Percentiles rank a stretch among this genome's conserved stretches.
phyloP scores from a whole-genome alignment of 2,113 vertebrate species.

The Poeciliopsis turrubarensis region DNA sequence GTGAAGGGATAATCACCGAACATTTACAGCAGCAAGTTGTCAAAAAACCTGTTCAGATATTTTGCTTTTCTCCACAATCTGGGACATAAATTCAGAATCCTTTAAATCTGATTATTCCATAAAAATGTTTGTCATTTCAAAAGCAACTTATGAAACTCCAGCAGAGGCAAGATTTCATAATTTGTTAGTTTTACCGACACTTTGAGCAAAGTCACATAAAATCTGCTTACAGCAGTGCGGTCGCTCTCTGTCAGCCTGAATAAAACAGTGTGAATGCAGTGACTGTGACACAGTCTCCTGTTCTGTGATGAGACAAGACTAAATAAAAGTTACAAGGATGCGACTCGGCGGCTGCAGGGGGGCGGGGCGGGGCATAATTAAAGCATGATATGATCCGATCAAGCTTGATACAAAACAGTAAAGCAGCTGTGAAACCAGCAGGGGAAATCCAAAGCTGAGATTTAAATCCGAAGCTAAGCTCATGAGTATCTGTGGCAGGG shows the following conservation, averaged over 20 bases:
- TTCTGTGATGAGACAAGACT: conserved; percentile 1
- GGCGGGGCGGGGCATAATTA: not conserved
- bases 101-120: not conserved
- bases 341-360: not conserved
- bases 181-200: conserved; percentile 3
- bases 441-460: conserved; percentile 10
- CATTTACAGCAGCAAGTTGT: not conserved
- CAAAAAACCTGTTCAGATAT: not conserved
- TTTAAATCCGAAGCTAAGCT: conserved; percentile 9
- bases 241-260: conserved; percentile 16
- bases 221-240: conserved; percentile 18
- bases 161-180: not conserved
- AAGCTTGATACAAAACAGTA: not conserved
- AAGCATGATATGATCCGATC: conserved; percentile 5
- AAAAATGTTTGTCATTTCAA: not conserved
- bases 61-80: not conserved
- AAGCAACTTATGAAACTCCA: not conserved
- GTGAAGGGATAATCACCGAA: not conserved
- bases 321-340: conserved; percentile 16
- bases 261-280: conserved; percentile 20
- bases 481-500: conserved; percentile 1
- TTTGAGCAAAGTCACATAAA: conserved; percentile 26
- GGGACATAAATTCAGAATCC: not conserved
- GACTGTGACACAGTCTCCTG: conserved; percentile 7
- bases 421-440: conserved; percentile 15